Base-by-base conservation (phyloP, 2,888 invertebrate genomes). In the Parochlus steinenii region DNA sequence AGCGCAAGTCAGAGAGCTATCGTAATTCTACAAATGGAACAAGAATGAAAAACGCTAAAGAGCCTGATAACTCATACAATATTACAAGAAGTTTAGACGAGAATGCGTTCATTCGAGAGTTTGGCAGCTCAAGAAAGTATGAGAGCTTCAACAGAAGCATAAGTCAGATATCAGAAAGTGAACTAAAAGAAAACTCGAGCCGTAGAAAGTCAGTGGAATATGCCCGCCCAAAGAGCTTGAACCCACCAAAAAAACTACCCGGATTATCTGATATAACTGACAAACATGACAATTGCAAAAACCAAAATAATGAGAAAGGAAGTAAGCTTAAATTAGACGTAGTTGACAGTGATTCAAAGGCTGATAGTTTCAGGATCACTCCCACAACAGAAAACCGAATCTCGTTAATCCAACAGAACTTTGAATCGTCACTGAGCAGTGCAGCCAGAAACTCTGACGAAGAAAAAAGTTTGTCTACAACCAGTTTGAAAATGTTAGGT, bases 61-160 rank as follows among this genome's bases (percentile, higher is more conserved):
- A 70, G 33, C 59, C 72, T 0, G 74, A 72, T 47, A 67, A 69
- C 42, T 67, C 71, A 0, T 57, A 62, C 34, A 74, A 71, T 48
- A 58, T 58, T 26, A 74, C 77, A 0, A 59, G 76, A 17, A 78
- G 78, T 1, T 52, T 79, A 36, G 79, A 79, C 51, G 79, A 78
- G 46, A 75, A 74, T 43, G 77, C 75, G 8, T 79, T 80, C 45
- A 61, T 71, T 2, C 69, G 74, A 41, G 76, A 76, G 48, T 76
- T 74, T 43, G 71, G 70, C 0, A 40, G 31, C 18, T 29, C 37
- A 19, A 48, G 48, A n/a, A 61, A 39, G 28, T 30, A 31, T 16
- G 38, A 45, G 24, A 40, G 42, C 23, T 41, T 44, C 33, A 36
- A 41, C 37, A 48, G 49, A 39, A 51, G 54, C 44, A 48, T 16